Evolutionary conservation across 2,797 vertebrate species (phyloP), one percentile per base, ranked within the genome.

Genomic region (Aselliscus stoliczkanus): DNA sequence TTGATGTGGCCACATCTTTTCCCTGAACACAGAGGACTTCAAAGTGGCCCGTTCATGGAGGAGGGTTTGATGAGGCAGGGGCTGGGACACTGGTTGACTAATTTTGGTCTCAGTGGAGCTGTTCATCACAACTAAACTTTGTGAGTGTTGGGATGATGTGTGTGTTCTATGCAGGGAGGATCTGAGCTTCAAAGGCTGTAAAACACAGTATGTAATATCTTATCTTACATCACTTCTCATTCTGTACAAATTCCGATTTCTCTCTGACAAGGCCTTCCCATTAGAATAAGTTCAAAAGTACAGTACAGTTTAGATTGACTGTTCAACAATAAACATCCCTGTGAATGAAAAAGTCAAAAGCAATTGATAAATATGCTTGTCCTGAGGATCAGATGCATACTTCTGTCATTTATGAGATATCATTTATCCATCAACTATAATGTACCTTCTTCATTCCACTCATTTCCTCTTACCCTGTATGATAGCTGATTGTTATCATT

Each of bases 241-340:
- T 83, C 75, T 82, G 60, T 65, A 39, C 37, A 87, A 75, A 91
- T 94, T 90, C 91, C 82, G 65, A 94, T 87, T 94, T 95, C 79
- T 94, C 58, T 84, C 64, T 95, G 86, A 96, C 76, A 95, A 93
- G 37, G 12, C 37, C 93, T 96, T 92, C 58, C 80, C 89, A 72
- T 88, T 95, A 89, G 72, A 87, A 80, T 96, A 75, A 94, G 96
- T 96, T 97, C 96, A 95, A 97, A 97, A 96, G 93, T 96, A 95
- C 93, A 97, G 54, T 65, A 56, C 0, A 3, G 52, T 95, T 91
- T 89, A 31, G 90, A 81, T 76, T 94, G 90, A 93, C 92, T 81
- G 27, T 95, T 94, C 90, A 95, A 95, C 54, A 96, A 95, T 96
- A 96, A 96, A 96, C 76, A 96, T 90, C 34, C 37, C 34, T 81